Base-by-base conservation (phyloP, 2,888 invertebrate species). In the Acleris sparsana region DNA sequence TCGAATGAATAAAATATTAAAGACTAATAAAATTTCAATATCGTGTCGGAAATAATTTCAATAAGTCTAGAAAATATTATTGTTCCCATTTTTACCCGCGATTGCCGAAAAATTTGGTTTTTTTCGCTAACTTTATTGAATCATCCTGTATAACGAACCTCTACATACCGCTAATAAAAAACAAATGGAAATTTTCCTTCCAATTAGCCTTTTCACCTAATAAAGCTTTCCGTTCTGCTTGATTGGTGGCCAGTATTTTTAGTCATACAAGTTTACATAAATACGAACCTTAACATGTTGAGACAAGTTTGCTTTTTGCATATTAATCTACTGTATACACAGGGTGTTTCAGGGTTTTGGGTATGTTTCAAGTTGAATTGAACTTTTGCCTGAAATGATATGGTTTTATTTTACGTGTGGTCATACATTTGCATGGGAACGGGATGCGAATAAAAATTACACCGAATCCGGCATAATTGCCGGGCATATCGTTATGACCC, bases 391-490 rank as follows among this genome's bases (percentile, higher is more conserved):
- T 5, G 5, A n/a, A 7, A 7, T 17, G 17, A 46, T 17, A 46
- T 17, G 46, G 46, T 46, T 46, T 16, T 46, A 17, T 46, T 46
- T 46, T 13, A 0, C 17, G 7, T 33, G 33, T n/a, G 44, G 43
- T 44, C 20, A 52, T 52, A 39, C 4, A 62, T 62, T 57, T 53
- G 46, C 62, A 61, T 48, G 29, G 52, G 56, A 39, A 56, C 67
- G 67, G 46, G 29, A 29, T 52, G 52, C 9, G 64, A 51, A 44
- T 65, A 66, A 70, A 70, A 69, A 70, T 67, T 60, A 69, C 49
- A 16, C 62, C 22, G 55, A 57, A 63, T 67, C 52, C 63, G 52
- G 62, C 52, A 67, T 67, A 70, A 70, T 69, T 64, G 55, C 69
- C 59, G 57, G 56, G 43, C 62, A 63, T 70, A 61, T 61, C 67